Percentiles rank a stretch among this genome's conserved stretches.
Evolutionary conservation across 1,140 invertebrate species (phyloP).

Genomic region (Drosophila prosaltans): DNA sequence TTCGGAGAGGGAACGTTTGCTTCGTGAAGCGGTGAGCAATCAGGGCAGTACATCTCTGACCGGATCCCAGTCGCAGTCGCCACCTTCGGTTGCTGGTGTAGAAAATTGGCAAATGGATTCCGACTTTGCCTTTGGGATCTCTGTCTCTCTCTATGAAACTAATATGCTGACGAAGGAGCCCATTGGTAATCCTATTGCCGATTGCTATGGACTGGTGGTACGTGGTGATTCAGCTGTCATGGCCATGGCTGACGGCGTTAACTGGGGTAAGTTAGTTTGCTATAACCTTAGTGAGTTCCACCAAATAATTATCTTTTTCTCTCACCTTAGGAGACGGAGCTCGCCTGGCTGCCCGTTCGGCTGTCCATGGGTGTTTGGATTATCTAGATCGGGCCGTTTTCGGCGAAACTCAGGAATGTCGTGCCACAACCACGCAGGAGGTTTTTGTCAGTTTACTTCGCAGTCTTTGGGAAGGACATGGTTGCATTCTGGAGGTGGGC

Average conservation of each 20-base stretch:
- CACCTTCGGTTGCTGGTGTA: constrained; percentile 86
- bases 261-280: constrained; percentile 89
- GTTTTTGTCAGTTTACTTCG: constrained; percentile 91
- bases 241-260: constrained; percentile 95
- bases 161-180: constrained; percentile 90
- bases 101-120: constrained; percentile 88
- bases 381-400: constrained; percentile 92
- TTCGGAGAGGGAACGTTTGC: constrained; percentile 65
- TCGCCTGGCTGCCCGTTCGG: constrained; percentile 93
- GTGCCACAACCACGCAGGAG: constrained; percentile 84
- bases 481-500: constrained; percentile 93
- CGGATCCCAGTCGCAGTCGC: not conserved
- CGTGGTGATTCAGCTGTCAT: constrained; percentile 91
- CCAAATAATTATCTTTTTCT: not conserved
- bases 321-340: constrained; percentile 88
- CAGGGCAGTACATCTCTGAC: constrained; percentile 32
- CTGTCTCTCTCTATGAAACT: constrained; percentile 90
- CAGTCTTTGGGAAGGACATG: constrained; percentile 94
- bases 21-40: constrained; percentile 77
- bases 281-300: not conserved
- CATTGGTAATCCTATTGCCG: constrained; percentile 95
- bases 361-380: constrained; percentile 93
- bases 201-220: constrained; percentile 93
- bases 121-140: constrained; percentile 88
- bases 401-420: constrained; percentile 71